Conservation (phyloP, 2,888 invertebrate species). For the Dastarcus helophoroides region DNA sequence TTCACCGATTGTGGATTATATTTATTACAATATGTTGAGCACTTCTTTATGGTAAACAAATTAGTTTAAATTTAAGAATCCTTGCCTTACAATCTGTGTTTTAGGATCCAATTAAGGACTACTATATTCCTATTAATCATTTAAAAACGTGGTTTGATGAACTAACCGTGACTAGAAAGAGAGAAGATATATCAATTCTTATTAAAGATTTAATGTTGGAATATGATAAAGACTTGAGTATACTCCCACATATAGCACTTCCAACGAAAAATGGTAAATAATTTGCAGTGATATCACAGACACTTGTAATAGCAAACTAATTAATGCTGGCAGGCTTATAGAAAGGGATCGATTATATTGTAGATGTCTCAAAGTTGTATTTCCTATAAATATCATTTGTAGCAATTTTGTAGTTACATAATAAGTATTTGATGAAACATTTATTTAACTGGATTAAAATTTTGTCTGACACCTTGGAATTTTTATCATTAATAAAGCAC, state of each 20-base stretch:
- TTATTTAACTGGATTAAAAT: background rate
- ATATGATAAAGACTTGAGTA: slow-evolving; percentile 54
- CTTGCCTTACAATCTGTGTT: slow-evolving; percentile 8
- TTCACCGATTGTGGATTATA: slow-evolving; percentile 95
- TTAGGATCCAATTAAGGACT: slow-evolving; percentile 73
- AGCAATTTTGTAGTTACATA: background rate
- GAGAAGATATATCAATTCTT: slow-evolving; percentile 74
- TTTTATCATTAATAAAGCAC: slow-evolving; percentile 1
- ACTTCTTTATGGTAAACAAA: slow-evolving; percentile 69
- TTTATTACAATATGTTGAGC: slow-evolving; percentile 91
- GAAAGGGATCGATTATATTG: slow-evolving; percentile 2
- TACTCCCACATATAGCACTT: slow-evolving; percentile 60
- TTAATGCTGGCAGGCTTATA: too few relatives aligned
- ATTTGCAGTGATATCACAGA: too few relatives aligned
- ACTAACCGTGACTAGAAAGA: slow-evolving; percentile 69
- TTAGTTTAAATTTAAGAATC: background rate
- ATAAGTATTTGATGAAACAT: background rate
- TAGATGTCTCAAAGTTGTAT: slow-evolving; percentile 6
- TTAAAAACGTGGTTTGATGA: slow-evolving; percentile 80
- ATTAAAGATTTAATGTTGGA: slow-evolving; percentile 64
- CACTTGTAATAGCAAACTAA: too few relatives aligned
- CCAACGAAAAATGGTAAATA: slow-evolving; percentile 63
- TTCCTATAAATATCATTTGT: background rate
- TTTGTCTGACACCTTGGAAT: background rate
- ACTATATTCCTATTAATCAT: slow-evolving; percentile 69